A percentile compares a stretch with the other conserved stretches of the same genome.
Evolutionary conservation across 2,888 invertebrate species (phyloP).

Genomic region (Mythimna loreyi): DNA sequence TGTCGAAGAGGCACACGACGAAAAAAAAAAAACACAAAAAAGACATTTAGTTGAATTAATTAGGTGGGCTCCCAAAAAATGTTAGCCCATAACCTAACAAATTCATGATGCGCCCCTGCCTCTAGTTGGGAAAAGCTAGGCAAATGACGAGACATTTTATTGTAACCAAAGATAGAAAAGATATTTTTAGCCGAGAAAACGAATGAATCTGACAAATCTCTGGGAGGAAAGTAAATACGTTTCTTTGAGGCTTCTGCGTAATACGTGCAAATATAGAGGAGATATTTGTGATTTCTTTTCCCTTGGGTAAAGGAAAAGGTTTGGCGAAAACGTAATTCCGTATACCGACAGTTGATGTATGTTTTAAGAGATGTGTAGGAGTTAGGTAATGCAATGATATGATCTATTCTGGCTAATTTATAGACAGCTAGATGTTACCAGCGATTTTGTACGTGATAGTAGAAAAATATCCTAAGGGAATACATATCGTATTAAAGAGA

Average conservation of each 20-base stretch:
- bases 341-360: background rate
- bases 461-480: no score
- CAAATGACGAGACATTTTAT: slow-evolving; percentile 9
- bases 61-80: no score
- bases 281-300: slow-evolving; percentile 19
- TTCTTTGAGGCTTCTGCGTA: slow-evolving; percentile 11
- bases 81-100: no score
- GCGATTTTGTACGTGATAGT: no score
- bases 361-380: background rate
- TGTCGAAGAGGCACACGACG: no score
- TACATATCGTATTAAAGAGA: no score
- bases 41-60: no score
- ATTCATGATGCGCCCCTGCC: no score
- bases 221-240: slow-evolving; percentile 12
- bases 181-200: slow-evolving; percentile 25
- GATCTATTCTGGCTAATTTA: no score
- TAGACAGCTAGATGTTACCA: no score
- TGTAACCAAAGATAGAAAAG: slow-evolving; percentile 5
- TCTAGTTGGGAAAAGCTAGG: background rate
- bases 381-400: no score
- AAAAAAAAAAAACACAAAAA: no score
- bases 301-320: background rate
- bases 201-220: background rate
- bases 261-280: slow-evolving; percentile 19
- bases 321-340: background rate